Base-by-base conservation (phyloP, 2,797 vertebrate species). In the Gymnocypris eckloni region DNA sequence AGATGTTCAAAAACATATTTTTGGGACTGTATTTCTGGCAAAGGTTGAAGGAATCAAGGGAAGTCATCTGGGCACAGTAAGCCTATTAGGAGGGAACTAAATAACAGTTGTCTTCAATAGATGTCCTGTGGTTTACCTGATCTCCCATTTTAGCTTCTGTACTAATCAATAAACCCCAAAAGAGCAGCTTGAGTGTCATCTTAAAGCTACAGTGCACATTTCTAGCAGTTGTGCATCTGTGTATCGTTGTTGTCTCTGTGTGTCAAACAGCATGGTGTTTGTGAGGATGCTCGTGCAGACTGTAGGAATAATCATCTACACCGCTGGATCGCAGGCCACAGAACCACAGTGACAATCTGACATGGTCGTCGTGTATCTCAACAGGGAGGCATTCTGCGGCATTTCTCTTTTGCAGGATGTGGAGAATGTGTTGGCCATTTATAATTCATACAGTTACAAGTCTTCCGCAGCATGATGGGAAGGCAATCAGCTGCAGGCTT, bases 401-500 rank as follows among this genome's bases (percentile, higher is more conserved):
- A 12, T 25, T 25, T 54, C 18, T 64, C 12, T 25, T 86, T 90
- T 81, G 77, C 83, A 86, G 88, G 89, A 90, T 87, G 87, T 80
- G 80, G 88, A 86, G 85, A 52, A 91, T 88, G 84, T 86, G 85
- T 18, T 78, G 86, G 77, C 76, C 86, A 90, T 93, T 89, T 88
- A 90, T 94, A 93, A 95, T 94, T 92, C 89, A 92, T 90, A 86
- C 72, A 88, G 87, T 91, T 90, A 92, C 90, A 94, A 93, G 77
- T 28, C 82, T 72, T 82, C 41, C 86, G 77, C 92, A 84, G 90
- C 87, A 92, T 92, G 91, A 91, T 87, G 90, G 90, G 90, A 85
- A 86, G 86, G 70, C 12, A 70, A 89, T 86, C 89, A 91, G 89
- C 89, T 91, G 87, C 10, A 69, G 8, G 41, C 70, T 45, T 41